Evolutionary conservation across 2,888 invertebrate species (phyloP).

Genomic region (Drosophila fulvimacula): DNA sequence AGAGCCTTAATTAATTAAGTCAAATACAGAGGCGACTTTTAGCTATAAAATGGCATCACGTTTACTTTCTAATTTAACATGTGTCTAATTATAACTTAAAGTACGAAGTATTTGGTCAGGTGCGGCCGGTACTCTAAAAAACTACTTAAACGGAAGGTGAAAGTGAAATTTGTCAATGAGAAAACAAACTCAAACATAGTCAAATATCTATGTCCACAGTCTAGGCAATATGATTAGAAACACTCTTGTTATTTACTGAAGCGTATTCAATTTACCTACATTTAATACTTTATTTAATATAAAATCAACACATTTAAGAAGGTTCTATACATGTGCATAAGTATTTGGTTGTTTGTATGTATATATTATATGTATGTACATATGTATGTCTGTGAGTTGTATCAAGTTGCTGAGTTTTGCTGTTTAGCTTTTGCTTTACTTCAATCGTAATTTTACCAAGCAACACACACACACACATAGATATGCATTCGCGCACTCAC

Average conservation of each 20-base stretch:
- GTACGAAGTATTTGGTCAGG: slow-evolving; percentile 55
- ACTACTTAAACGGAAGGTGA: slow-evolving; percentile 71
- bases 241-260: neutral
- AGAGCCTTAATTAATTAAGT: slow-evolving; percentile 45
- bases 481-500: neutral
- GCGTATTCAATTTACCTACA: neutral
- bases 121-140: slow-evolving; percentile 40
- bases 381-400: slow-evolving; percentile 17
- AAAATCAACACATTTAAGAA: neutral
- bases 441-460: slow-evolving; percentile 49
- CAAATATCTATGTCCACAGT: neutral
- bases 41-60: slow-evolving; percentile 1
- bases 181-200: slow-evolving; percentile 18
- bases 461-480: slow-evolving; percentile 24
- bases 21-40: slow-evolving; percentile 28
- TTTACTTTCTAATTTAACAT: slow-evolving; percentile 68
- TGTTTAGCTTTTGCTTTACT: slow-evolving; percentile 42
- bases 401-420: slow-evolving; percentile 50
- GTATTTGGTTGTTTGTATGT: neutral
- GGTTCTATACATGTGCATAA: neutral
- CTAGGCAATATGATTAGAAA: neutral
- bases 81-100: slow-evolving; percentile 35
- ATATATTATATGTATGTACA: neutral
- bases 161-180: slow-evolving; percentile 63
- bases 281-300: neutral